Base-by-base conservation (phyloP, 2,888 invertebrate genomes). In the Alitta virens region DNA sequence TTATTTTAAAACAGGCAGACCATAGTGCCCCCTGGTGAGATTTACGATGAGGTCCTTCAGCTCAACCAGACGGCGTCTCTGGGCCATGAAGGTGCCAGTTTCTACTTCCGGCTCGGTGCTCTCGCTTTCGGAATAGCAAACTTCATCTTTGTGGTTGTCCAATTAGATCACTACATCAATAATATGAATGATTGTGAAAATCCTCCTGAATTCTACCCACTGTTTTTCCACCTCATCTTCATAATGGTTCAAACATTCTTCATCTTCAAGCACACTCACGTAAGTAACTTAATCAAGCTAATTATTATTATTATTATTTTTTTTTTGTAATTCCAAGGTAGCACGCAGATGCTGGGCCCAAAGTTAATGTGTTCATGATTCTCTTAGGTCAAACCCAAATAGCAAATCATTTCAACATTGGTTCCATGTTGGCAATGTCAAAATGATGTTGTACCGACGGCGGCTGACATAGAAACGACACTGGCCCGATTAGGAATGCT, bases 241-340 rank as follows among this genome's bases (percentile, higher is more conserved):
- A 94, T 95, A 42, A 96, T 97, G 79, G 94, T 95, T 90, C 97
- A 97, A 84, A 96, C 97, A 91, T 97, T 96, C 82, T 96, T 96
- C 83, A 93, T 97, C 81, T 96, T 97, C 84, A 95, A 96, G 49
- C 52, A 63, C 46, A 25, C 63, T 16, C 53, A 59, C 54, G 64
- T 66, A 50, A 53, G n/a, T 46, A 33, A 7, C 12, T 7, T 33
- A 33, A 12, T 33, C 33, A 33, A 33, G 33, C 12, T 12, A 33
- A 7, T 33, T 33, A 7, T 33, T 33, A 7, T 33, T 33, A 12
- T 5, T 12, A 33, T n/a, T n/a, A n/a, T n/a, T n/a, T n/a, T n/a
- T n/a, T n/a, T n/a, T n/a, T n/a, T n/a, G n/a, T n/a, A n/a, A n/a
- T n/a, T n/a, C n/a, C n/a, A n/a, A n/a, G n/a, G n/a, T n/a, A n/a